Conservation (phyloP, 2,113 vertebrate genomes). For the Hiodon alosoides region DNA sequence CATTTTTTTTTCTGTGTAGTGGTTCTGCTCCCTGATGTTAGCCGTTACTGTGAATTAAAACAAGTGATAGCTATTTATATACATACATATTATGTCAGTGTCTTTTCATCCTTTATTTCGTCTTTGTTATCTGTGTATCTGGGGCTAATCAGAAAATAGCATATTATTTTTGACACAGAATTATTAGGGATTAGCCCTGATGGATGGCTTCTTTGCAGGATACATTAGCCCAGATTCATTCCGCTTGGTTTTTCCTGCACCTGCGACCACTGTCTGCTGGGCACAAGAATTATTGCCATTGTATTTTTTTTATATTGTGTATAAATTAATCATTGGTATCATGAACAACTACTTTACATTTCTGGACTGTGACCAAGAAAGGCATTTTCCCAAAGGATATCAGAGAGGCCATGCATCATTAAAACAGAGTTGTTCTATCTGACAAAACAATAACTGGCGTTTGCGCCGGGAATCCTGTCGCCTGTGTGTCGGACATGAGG, state of each 20-base stretch:
- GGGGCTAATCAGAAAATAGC: slow-evolving; percentile 33
- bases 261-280: slow-evolving; percentile 56
- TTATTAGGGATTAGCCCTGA: slow-evolving; percentile 65
- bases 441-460: slow-evolving; percentile 37
- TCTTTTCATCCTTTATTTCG: slow-evolving; percentile 40
- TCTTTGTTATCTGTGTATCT: slow-evolving; percentile 54
- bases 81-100: slow-evolving; percentile 46
- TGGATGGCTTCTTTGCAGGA: slow-evolving; percentile 62
- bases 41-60: slow-evolving; percentile 43
- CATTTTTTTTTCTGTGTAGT: slow-evolving; percentile 35
- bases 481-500: slow-evolving; percentile 34
- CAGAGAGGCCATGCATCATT: slow-evolving; percentile 52
- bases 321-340: slow-evolving; percentile 66
- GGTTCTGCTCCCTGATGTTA: slow-evolving; percentile 32
- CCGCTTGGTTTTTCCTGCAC: slow-evolving; percentile 65
- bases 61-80: slow-evolving; percentile 34
- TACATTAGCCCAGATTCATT: slow-evolving; percentile 65
- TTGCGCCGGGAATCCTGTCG: slow-evolving; percentile 28
- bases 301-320: slow-evolving; percentile 51
- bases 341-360: slow-evolving; percentile 59
- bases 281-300: slow-evolving; percentile 63
- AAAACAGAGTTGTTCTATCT: slow-evolving; percentile 48
- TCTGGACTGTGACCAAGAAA: slow-evolving; percentile 60
- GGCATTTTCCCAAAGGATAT: slow-evolving; percentile 49
- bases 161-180: slow-evolving; percentile 55